Base-by-base conservation (phyloP, 2,888 invertebrate species). In the Torymus aiolomorphi region DNA sequence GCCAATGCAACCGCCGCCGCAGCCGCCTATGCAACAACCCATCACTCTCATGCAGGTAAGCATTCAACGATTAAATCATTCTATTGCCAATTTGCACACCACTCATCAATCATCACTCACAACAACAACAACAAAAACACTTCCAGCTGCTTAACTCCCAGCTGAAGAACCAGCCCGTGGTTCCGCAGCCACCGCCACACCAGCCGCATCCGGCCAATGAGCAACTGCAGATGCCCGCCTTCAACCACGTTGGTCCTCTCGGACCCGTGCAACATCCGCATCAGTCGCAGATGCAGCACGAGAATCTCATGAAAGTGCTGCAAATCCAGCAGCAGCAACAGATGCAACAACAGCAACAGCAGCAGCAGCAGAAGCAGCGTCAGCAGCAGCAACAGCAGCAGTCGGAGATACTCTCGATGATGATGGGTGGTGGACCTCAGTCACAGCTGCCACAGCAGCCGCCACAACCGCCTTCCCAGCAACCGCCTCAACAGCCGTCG, bases 321-420 rank as follows among this genome's bases (percentile, higher is more conserved):
- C 92, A 93, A 83, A 91, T 92, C 70, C 92, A 92, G 82, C 91
- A 91, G 84, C 83, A 83, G 59, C 84, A 84, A 42, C 42, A 42
- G 42, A 42, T 42, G 18, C 91, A 91, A 62, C 91, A 91, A 18
- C 87, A 89, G 49, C 90, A 90, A 24, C 82, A 83, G 8, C 87
- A 89, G 42, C 90, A 89, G 12, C 88, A 88, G 10, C 89, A 89
- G 42, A 88, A 88, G 24, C 88, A 88, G n/a, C 85, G 90, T 8
- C 42, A 42, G 8, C 42, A 42, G 8, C 42, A 88, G 31, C 88
- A 88, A 14, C 85, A 89, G 20, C 86, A 89, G 57, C 89, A 89
- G 71, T 88, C 87, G 14, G 88, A 89, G 69, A 88, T 93, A 88
- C 91, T 93, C 67, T 93, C 93, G 83, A 93, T 93, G 91, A 92